Evolutionary conservation across 2,888 invertebrate species (phyloP).

Genomic region (Clepsis dumicolana): DNA sequence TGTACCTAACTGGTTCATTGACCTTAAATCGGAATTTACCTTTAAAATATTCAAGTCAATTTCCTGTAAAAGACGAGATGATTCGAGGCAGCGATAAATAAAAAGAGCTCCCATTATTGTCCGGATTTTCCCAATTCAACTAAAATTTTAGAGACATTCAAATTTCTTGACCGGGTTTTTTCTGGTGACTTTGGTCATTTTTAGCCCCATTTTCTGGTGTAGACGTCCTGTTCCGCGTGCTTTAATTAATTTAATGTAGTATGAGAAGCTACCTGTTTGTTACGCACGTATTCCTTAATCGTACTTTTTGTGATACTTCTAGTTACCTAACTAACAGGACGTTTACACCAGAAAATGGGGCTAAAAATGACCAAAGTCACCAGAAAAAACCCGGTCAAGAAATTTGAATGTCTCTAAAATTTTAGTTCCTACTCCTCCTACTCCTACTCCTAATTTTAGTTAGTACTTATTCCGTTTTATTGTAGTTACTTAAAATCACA

Average conservation of each 20-base stretch:
- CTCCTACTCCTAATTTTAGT: no score
- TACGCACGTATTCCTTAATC: background rate
- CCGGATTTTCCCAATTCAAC: background rate
- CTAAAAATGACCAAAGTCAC: background rate
- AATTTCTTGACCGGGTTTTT: constrained; percentile 11
- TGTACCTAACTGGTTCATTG: no score
- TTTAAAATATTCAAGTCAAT: no score
- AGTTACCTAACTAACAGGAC: background rate
- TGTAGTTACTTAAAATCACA: no score
- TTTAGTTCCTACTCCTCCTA: no score
- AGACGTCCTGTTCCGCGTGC: constrained; percentile 3
- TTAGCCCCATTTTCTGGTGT: background rate
- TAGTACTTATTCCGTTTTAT: no score
- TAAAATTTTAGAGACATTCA: background rate
- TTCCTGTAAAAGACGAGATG: background rate
- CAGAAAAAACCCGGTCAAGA: constrained; percentile 6
- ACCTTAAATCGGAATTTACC: no score
- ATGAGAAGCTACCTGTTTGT: background rate
- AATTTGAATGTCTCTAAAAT: background rate
- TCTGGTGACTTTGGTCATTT: background rate
- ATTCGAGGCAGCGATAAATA: background rate
- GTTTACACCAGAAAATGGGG: constrained; percentile 1
- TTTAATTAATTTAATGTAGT: constrained; percentile 1
- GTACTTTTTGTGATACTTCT: background rate
- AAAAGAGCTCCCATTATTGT: background rate